These are phyloP conservation scores for Camelus bactrianus DNA, from an alignment of 2,113 vertebrate species.

Conservation along the genomic window DNA sequence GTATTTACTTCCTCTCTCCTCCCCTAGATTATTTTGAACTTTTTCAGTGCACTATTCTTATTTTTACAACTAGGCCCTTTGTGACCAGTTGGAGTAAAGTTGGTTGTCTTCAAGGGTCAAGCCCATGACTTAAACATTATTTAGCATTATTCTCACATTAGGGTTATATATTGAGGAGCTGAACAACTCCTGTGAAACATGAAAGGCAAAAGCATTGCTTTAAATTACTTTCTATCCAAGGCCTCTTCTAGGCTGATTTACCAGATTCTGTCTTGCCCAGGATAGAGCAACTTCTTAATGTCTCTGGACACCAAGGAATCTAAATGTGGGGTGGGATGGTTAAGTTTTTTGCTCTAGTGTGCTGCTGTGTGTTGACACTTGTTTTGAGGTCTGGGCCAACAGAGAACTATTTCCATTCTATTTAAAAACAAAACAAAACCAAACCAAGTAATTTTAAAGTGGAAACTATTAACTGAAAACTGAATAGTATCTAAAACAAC, in stretches of 20 bases:
- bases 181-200: background rate
- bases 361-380: background rate
- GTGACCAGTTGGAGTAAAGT: background rate
- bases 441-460: constrained; percentile 24
- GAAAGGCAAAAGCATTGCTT: background rate
- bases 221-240: background rate
- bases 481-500: background rate
- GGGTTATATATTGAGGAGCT: background rate
- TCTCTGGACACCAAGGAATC: background rate
- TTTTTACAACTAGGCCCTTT: background rate
- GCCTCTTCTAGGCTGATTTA: background rate
- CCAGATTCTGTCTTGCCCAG: background rate
- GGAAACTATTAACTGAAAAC: constrained; percentile 41
- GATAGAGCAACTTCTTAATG: background rate
- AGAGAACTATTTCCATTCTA: background rate
- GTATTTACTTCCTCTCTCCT: background rate
- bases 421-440: background rate
- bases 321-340: background rate
- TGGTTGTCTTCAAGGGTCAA: background rate
- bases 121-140: background rate
- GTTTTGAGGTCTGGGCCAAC: background rate
- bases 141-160: constrained; percentile 16
- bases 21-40: background rate
- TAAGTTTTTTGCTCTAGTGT: background rate
- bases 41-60: background rate